Base-by-base conservation (phyloP, 2,888 invertebrate species). In the Molorchus minor region DNA sequence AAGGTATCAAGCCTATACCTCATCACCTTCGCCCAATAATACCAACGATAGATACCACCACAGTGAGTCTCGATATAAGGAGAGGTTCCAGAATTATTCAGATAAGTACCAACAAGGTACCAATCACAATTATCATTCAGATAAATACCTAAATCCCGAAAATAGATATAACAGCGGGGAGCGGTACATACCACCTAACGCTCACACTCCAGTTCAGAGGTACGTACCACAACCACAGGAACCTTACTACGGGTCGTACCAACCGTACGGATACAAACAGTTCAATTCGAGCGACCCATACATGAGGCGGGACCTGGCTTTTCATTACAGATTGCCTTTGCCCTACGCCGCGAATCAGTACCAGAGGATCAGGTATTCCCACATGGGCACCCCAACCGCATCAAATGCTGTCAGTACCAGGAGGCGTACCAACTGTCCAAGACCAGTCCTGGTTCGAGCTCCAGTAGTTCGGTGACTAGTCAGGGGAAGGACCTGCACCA, bases 141-240 rank as follows among this genome's bases (percentile, higher is more conserved):
- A 65, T 16, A 67, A 65, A 52, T 69, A 69, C 65, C 67, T 73
- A 68, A 70, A 68, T 59, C 60, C 64, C 38, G 70, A 72, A 29
- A 69, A 63, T 52, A 63, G 75, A 57, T 75, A 74, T 61, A 61
- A 56, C 36, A 62, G 60, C 13, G 70, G 76, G 46, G 83, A 83
- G 54, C 83, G 88, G 69, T 88, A 88, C 71, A 84, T 88, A 66
- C 87, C 88, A 15, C 87, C 88, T 3, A 86, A 88, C 61, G 88
- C 88, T 12, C 89, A 89, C 79, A 87, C 88, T 72, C 88, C 89
- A 12, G 87, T 88, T 67, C 89, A 89, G 81, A 85, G 89, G 70
- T 89, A 89, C 77, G 87, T 89, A 68, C 88, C 89, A 55, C 84
- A 86, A 71, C 86, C 64, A 12, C 84, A 83, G 52, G 85, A 85